phyloP scores from a whole-genome alignment of 2,888 invertebrate species.

The Drosophila limbata region DNA sequence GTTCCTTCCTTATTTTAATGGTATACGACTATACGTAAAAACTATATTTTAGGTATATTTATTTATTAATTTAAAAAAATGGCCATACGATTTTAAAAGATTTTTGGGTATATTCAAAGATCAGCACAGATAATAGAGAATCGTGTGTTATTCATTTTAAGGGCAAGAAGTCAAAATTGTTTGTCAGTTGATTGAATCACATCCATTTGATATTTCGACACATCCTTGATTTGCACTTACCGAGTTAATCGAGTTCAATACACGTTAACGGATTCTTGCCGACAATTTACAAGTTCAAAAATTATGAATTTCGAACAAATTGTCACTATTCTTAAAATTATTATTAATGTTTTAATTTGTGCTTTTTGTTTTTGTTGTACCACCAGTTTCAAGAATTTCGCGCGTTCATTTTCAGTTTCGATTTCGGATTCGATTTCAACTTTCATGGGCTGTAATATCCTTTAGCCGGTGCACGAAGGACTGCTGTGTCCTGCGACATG shows the following conservation, averaged over 20 bases:
- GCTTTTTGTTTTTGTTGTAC: background rate
- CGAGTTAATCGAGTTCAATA: slow-evolving; percentile 11
- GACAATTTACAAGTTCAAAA: slow-evolving; percentile 5
- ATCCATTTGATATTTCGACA: background rate
- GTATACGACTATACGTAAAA: background rate
- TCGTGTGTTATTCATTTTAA: background rate
- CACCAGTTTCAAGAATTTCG: background rate
- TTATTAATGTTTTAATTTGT: background rate
- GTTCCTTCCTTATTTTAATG: background rate
- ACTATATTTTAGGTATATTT: too few species aligned
- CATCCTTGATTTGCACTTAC: slow-evolving; percentile 17
- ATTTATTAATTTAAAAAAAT: too few species aligned
- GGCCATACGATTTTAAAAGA: background rate
- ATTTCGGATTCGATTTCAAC: slow-evolving; percentile 6
- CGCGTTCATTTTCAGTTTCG: slow-evolving; percentile 1
- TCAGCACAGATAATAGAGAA: background rate
- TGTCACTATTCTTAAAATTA: slow-evolving; percentile 1
- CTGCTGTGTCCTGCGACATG: slow-evolving; percentile 72
- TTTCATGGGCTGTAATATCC: slow-evolving; percentile 16
- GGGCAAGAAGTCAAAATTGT: background rate
- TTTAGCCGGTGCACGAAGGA: slow-evolving; percentile 27
- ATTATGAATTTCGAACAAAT: background rate
- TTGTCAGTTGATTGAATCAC: background rate
- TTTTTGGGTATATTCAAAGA: background rate
- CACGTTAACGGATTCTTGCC: background rate